These are phyloP conservation scores for Artemia sinica DNA, from an alignment of 2,888 invertebrate species.

Conservation along the genomic window DNA sequence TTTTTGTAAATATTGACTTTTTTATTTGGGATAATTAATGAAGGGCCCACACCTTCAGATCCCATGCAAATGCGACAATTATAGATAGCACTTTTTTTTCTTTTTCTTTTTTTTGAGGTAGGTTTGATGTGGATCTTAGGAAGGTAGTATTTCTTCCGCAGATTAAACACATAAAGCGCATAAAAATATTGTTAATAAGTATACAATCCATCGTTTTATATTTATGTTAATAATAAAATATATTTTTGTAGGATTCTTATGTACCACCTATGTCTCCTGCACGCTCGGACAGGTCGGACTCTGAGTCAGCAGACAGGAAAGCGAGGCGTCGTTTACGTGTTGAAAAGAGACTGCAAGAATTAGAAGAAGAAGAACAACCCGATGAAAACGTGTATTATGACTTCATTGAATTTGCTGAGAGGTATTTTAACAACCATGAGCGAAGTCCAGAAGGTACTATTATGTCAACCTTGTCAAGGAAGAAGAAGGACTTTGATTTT, in stretches of 20 bases:
- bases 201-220: too few species aligned
- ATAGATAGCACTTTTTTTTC: too few species aligned
- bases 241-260: background rate
- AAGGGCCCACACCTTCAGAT: too few species aligned
- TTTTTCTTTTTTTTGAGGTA: too few species aligned
- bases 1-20: too few species aligned
- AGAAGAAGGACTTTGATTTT: constrained; percentile 14
- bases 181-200: too few species aligned
- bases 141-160: too few species aligned
- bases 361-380: constrained; percentile 41
- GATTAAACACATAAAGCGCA: too few species aligned
- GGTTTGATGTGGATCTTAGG: too few species aligned
- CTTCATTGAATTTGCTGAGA: constrained; percentile 80
- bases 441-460: constrained; percentile 54
- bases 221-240: too few species aligned
- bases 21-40: too few species aligned
- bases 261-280: background rate
- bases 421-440: constrained; percentile 76
- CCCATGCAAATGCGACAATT: too few species aligned
- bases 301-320: constrained; percentile 42
- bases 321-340: constrained; percentile 66
- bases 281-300: background rate
- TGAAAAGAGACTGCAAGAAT: constrained; percentile 64
- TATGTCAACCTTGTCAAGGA: constrained; percentile 16
- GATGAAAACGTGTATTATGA: constrained; percentile 47